These are phyloP conservation scores for Neotoxoptera formosana DNA, from an alignment of 1,140 invertebrate species.

Conservation along the genomic window DNA sequence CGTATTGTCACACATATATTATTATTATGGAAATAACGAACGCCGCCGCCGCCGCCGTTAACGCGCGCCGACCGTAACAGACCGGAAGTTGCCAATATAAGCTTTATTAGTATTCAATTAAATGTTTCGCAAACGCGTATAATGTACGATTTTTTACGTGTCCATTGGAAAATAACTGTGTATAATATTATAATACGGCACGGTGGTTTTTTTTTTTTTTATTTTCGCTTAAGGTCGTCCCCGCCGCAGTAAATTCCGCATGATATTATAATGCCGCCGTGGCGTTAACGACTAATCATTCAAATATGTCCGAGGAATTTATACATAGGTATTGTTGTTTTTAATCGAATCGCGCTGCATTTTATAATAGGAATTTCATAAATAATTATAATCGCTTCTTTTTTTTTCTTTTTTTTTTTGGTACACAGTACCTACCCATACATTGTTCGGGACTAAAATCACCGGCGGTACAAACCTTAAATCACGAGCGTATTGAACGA, in stretches of 20 bases:
- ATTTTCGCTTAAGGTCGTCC: neutral
- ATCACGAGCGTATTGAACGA: neutral
- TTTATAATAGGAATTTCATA: neutral
- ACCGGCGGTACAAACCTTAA: neutral
- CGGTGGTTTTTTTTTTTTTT: neutral
- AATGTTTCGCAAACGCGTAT: neutral
- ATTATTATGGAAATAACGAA: neutral
- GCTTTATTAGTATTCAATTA: constrained; percentile 47
- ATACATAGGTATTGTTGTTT: neutral
- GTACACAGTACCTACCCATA: too few species aligned
- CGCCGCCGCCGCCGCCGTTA: neutral
- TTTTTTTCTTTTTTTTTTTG: neutral
- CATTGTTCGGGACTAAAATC: neutral
- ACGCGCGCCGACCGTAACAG: neutral
- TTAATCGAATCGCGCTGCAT: neutral
- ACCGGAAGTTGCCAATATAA: constrained; percentile 43
- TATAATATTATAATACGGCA: too few species aligned
- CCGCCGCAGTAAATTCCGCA: neutral
- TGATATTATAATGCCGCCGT: too few species aligned
- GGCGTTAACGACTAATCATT: constrained; percentile 2
- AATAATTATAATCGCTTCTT: constrained; percentile 2
- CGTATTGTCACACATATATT: too few species aligned
- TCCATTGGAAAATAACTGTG: neutral
- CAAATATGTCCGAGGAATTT: constrained; percentile 33
- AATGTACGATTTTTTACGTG: neutral